Conservation (phyloP, 2,797 vertebrate genomes). For the Odontamblyopus lacepedii region DNA sequence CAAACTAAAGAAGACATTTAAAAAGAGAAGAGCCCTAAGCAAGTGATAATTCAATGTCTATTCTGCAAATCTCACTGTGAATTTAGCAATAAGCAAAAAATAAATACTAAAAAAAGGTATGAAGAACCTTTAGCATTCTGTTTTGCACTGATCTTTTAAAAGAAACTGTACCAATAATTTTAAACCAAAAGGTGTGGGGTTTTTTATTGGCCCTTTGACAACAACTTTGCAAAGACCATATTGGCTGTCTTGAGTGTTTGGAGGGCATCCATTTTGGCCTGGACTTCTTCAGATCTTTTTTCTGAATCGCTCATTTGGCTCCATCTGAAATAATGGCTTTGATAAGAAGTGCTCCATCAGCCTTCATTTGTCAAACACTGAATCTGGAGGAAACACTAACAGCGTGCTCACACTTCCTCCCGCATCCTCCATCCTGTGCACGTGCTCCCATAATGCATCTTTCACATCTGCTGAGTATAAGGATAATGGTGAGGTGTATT, state of each 20-base stretch:
- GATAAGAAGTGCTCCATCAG: conserved; percentile 55
- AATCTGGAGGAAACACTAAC: conserved; percentile 63
- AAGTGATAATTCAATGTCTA: too few species aligned
- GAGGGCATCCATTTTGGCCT: conserved; percentile 28
- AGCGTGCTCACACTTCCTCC: conserved; percentile 47
- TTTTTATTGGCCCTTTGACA: background rate
- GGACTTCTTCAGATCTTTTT: conserved; percentile 27
- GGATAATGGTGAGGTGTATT: conserved; percentile 37
- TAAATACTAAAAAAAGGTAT: too few species aligned
- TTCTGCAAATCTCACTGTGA: too few species aligned
- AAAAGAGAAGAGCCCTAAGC: too few species aligned
- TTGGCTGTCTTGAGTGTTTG: conserved; percentile 38
- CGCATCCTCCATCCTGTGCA: conserved; percentile 50
- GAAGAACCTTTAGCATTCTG: too few species aligned
- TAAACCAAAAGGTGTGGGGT: background rate
- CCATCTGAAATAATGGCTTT: conserved; percentile 56
- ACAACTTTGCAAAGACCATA: background rate
- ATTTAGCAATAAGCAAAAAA: too few species aligned
- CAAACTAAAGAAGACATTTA: too few species aligned
- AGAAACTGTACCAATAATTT: conserved; percentile 18
- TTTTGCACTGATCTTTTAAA: background rate
- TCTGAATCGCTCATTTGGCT: conserved; percentile 36
- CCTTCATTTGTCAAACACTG: conserved; percentile 50
- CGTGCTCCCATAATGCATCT: conserved; percentile 51
- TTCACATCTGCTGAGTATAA: conserved; percentile 49